phyloP scores from a whole-genome alignment of 2,113 vertebrate species.

The Cavia aperea region DNA sequence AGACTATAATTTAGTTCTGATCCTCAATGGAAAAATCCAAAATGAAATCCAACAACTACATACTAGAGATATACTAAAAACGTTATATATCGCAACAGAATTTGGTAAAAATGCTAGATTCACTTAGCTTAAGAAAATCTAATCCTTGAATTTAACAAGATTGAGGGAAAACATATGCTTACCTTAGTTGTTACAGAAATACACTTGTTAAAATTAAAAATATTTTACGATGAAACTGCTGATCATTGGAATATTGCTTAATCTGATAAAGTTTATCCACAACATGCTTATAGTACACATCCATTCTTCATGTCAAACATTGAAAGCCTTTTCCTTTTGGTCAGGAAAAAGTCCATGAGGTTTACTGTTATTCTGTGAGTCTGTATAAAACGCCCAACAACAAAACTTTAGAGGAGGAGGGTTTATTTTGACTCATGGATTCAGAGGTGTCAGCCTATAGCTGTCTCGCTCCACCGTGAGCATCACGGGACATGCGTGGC shows the following conservation, averaged over 20 bases:
- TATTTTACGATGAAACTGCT: neutral
- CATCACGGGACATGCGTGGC: neutral
- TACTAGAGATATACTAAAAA: neutral
- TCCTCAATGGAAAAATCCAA: neutral
- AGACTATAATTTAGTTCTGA: neutral
- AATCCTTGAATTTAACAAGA: neutral
- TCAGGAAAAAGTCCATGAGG: neutral
- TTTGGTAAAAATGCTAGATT: neutral
- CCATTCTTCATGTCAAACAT: neutral
- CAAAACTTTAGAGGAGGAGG: neutral
- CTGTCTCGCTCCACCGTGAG: too few species aligned
- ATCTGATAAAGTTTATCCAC: neutral
- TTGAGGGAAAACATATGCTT: neutral
- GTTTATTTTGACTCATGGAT: too few species aligned
- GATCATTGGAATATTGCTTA: neutral
- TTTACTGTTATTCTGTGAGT: neutral
- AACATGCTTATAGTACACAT: neutral
- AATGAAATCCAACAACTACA: neutral
- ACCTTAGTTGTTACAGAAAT: neutral
- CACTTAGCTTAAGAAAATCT: neutral
- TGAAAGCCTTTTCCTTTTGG: neutral
- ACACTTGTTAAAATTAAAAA: neutral
- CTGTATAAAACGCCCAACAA: neutral
- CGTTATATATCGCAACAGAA: neutral
- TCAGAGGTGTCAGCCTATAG: too few species aligned